phyloP scores from a whole-genome alignment of 2,797 vertebrate species.

The Carduelis carduelis region DNA sequence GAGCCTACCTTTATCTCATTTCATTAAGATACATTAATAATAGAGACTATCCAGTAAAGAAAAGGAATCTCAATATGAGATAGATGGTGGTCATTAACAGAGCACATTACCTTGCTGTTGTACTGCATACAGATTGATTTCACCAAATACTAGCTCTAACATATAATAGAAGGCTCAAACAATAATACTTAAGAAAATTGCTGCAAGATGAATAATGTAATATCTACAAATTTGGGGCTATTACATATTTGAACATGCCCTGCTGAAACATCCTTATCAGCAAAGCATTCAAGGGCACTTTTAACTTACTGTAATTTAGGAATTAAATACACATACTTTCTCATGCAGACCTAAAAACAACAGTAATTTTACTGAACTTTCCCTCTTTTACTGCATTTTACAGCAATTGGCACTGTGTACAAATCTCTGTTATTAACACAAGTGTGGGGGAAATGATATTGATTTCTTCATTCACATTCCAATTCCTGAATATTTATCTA shows the following conservation, averaged over 20 bases:
- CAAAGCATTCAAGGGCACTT: neutral
- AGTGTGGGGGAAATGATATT: neutral
- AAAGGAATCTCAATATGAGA: neutral
- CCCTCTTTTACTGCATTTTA: neutral
- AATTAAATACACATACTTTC: neutral
- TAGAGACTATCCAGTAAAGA: neutral
- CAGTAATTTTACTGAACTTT: neutral
- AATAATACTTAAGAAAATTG: neutral
- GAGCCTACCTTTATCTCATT: neutral
- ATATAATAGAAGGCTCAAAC: neutral
- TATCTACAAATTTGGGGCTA: neutral
- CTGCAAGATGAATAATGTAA: neutral
- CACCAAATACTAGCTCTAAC: neutral
- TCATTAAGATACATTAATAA: neutral
- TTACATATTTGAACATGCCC: neutral
- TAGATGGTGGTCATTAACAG: neutral
- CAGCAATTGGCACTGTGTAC: neutral
- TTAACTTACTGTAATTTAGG: neutral
- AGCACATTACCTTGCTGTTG: neutral
- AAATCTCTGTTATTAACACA: neutral
- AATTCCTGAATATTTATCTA: neutral
- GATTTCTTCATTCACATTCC: neutral
- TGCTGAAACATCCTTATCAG: neutral
- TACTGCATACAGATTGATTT: neutral
- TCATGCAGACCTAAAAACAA: neutral